A percentile compares a stretch with the other conserved stretches of the same genome.
These are phyloP conservation scores for Porphyrio hochstetteri DNA, from an alignment of 2,113 vertebrate species.

Conservation along the genomic window DNA sequence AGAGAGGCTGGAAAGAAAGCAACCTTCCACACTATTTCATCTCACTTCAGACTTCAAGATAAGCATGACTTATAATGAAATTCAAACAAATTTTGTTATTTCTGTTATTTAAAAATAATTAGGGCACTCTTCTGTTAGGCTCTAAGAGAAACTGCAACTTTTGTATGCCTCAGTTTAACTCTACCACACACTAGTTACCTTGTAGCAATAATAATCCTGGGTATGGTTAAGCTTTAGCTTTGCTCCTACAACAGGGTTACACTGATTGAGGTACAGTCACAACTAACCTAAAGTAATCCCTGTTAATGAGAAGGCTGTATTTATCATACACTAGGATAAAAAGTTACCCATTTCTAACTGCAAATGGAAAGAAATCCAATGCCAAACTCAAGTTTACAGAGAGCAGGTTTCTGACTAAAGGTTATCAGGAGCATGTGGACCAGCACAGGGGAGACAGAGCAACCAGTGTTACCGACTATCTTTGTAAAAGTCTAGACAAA, in stretches of 20 bases:
- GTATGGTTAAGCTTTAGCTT: neutral
- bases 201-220: neutral
- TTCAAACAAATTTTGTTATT: neutral
- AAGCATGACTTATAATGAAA: neutral
- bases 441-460: neutral
- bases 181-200: neutral
- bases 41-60: neutral
- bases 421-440: neutral
- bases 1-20: neutral
- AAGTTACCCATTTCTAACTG: neutral
- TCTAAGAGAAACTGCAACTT: neutral
- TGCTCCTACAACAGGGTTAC: neutral
- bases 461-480: neutral
- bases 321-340: neutral
- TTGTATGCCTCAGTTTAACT: neutral
- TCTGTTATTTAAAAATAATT: neutral
- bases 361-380: neutral
- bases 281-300: neutral
- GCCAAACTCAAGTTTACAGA: constrained; percentile 11
- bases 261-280: neutral
- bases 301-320: neutral
- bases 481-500: neutral
- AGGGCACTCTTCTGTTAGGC: neutral
- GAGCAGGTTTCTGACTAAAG: neutral
- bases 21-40: neutral